Evolutionary conservation across 2,113 vertebrate genomes (phyloP).

Genomic region (Phainopepla nitens): DNA sequence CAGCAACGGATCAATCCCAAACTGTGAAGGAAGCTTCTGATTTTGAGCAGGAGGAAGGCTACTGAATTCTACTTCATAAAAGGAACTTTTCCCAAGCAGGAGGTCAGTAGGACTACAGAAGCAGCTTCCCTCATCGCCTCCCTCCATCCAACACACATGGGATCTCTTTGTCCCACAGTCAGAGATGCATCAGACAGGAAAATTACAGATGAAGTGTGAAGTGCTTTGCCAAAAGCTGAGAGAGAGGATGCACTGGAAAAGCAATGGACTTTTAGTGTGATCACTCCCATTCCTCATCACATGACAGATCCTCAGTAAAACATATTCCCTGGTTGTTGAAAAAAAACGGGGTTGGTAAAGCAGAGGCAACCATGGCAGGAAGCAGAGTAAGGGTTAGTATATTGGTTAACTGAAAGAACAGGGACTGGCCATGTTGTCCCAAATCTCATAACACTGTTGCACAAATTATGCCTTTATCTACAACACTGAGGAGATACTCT

Average conservation of each 20-base stretch:
- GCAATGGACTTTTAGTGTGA: not conserved
- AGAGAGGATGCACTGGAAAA: not conserved
- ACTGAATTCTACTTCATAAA: not conserved
- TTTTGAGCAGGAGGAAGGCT: not conserved
- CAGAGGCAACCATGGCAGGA: not conserved
- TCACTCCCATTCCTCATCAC: accelerated
- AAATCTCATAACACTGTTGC: not conserved
- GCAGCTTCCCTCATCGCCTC: not conserved
- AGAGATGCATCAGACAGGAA: not conserved
- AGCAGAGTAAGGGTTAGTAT: not conserved
- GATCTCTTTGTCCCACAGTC: not conserved
- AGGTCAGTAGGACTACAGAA: not conserved
- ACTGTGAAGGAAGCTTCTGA: not conserved
- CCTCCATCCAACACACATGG: not conserved
- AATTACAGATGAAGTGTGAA: not conserved
- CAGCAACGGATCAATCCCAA: not conserved
- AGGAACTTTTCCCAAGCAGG: not conserved
- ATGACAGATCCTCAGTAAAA: not conserved
- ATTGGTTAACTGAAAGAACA: not conserved
- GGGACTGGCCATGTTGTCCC: too few relatives aligned
- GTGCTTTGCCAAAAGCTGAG: not conserved
- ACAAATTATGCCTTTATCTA: not conserved
- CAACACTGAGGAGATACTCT: not conserved
- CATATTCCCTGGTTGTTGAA: not conserved
- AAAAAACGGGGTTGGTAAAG: not conserved